These are phyloP conservation scores for Megastigmus dorsalis DNA, from an alignment of 2,888 invertebrate genomes.

Conservation along the genomic window DNA sequence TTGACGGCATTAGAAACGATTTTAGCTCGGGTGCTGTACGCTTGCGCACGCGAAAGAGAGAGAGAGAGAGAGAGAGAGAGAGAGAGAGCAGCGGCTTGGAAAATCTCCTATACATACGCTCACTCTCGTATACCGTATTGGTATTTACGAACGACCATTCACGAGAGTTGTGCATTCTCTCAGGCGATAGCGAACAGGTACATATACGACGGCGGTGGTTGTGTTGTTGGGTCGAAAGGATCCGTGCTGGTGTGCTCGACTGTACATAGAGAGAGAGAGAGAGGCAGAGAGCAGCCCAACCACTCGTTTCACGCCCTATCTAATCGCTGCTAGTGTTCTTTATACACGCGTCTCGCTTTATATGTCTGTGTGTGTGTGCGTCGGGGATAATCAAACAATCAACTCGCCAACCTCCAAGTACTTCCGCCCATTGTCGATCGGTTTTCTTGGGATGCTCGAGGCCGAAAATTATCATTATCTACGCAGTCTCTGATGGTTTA, in stretches of 20 bases:
- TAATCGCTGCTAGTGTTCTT: constrained; percentile 34
- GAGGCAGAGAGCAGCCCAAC: not conserved
- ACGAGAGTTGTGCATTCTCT: constrained; percentile 2
- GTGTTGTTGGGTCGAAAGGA: constrained; percentile 12
- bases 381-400: constrained; percentile 53
- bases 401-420: constrained; percentile 33
- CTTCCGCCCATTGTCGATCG: constrained; percentile 46
- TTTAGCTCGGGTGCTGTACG: too few relatives aligned
- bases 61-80: too few relatives aligned
- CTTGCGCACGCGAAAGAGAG: too few relatives aligned
- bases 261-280: too few relatives aligned
- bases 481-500: too few relatives aligned
- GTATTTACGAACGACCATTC: constrained; percentile 60
- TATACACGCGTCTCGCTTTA: not conserved
- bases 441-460: not conserved
- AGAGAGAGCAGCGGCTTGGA: constrained; percentile 61
- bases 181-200: constrained; percentile 36
- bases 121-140: too few relatives aligned
- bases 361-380: too few relatives aligned
- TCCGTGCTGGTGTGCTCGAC: not conserved
- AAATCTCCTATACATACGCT: too few relatives aligned
- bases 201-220: not conserved
- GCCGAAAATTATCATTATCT: too few relatives aligned
- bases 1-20: too few relatives aligned
- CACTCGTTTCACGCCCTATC: constrained; percentile 48